phyloP scores from a whole-genome alignment of 2,113 vertebrate species.

The Nestor notabilis region DNA sequence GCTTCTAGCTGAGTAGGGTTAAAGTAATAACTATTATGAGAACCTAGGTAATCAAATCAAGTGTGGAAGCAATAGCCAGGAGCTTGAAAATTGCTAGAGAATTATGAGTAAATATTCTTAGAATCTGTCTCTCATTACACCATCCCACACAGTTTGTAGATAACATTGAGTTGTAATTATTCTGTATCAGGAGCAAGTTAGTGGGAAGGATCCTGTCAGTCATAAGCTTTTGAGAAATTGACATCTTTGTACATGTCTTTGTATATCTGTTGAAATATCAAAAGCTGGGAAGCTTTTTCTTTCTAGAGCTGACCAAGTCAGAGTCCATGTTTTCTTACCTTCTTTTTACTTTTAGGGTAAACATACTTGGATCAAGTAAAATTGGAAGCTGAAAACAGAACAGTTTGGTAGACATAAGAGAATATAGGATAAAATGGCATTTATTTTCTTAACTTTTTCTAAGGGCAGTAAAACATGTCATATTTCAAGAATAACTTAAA shows the following conservation, averaged over 20 bases:
- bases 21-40: not conserved
- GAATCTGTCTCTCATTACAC: not conserved
- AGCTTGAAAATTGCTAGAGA: not conserved
- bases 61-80: not conserved
- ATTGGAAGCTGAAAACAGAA: not conserved
- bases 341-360: not conserved
- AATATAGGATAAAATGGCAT: not conserved
- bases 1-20: not conserved
- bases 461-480: not conserved
- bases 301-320: not conserved
- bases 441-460: not conserved
- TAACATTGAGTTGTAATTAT: not conserved
- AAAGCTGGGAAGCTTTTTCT: not conserved
- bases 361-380: not conserved
- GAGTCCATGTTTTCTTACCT: not conserved
- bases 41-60: not conserved
- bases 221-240: not conserved
- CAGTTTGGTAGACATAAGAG: not conserved
- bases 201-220: not conserved
- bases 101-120: not conserved
- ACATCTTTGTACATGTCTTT: not conserved
- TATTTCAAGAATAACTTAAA: not conserved
- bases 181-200: not conserved
- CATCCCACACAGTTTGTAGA: not conserved
- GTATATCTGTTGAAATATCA: not conserved